Percentiles rank a stretch among this genome's conserved stretches.
phyloP scores from a whole-genome alignment of 1,140 invertebrate genomes.

The Drosophila melanica region DNA sequence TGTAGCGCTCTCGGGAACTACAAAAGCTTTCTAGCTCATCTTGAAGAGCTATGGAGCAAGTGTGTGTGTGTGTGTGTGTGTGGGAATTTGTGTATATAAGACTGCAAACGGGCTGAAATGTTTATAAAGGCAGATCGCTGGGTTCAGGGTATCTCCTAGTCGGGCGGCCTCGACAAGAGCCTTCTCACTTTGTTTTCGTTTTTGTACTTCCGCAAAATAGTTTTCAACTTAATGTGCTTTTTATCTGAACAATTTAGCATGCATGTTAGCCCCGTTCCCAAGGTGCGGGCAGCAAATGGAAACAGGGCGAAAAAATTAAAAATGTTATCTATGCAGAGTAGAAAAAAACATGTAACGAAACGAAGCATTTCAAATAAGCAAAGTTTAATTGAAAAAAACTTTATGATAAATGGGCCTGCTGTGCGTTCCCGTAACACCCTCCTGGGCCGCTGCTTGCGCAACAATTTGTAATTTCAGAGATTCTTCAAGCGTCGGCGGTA shows the following conservation, averaged over 20 bases:
- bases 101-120: too few relatives aligned
- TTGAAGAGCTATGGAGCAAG: too few relatives aligned
- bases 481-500: constrained; percentile 48
- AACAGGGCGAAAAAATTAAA: constrained; percentile 53
- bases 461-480: constrained; percentile 35
- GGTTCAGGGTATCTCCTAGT: too few relatives aligned
- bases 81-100: too few relatives aligned
- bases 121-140: too few relatives aligned
- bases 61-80: too few relatives aligned
- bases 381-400: constrained; percentile 62
- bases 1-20: too few relatives aligned
- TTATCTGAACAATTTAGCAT: constrained; percentile 64
- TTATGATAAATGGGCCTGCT: constrained; percentile 47
- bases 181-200: constrained; percentile 6
- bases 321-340: constrained; percentile 59
- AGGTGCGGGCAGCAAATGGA: constrained; percentile 18
- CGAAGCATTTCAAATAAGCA: constrained; percentile 48
- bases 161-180: too few relatives aligned
- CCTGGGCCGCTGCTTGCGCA: constrained; percentile 33
- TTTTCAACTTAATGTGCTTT: constrained; percentile 53
- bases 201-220: constrained; percentile 53
- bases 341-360: constrained; percentile 22
- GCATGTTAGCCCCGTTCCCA: constrained; percentile 47
- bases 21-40: too few relatives aligned
- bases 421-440: constrained; percentile 1